Percentiles rank a stretch among this genome's conserved stretches.
Evolutionary conservation across 2,113 vertebrate species (phyloP).

Genomic region (Meles meles): DNA sequence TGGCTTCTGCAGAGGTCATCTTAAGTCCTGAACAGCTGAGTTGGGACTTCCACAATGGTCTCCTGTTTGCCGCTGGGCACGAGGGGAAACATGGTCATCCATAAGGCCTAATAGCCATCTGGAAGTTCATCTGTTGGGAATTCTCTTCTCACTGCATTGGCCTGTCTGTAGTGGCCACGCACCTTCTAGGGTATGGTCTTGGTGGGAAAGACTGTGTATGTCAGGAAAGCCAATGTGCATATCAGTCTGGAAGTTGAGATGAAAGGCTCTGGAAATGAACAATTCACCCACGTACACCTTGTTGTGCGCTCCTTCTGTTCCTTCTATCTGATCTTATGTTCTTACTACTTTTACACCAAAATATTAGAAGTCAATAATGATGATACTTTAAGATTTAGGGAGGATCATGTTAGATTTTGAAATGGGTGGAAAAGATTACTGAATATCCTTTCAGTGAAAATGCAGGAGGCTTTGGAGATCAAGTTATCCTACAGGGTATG

Average conservation of each 20-base stretch:
- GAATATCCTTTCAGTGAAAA: neutral
- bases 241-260: neutral
- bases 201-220: neutral
- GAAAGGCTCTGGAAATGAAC: neutral
- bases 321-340: neutral
- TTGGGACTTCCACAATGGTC: neutral
- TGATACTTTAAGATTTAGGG: neutral
- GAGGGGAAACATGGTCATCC: neutral
- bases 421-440: neutral
- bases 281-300: neutral
- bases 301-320: neutral
- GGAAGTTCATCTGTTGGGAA: neutral
- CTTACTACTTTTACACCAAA: neutral
- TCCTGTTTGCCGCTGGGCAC: neutral
- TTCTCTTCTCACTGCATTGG: neutral
- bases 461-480: neutral
- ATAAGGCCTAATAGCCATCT: neutral
- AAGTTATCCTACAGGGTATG: neutral
- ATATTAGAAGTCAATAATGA: neutral
- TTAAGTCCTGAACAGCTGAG: constrained; percentile 2
- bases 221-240: neutral
- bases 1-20: constrained; percentile 20
- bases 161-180: too few species aligned
- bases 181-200: neutral
- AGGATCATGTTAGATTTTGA: neutral